Base-by-base conservation (phyloP, 2,888 invertebrate species). In the Archips xylosteana region DNA sequence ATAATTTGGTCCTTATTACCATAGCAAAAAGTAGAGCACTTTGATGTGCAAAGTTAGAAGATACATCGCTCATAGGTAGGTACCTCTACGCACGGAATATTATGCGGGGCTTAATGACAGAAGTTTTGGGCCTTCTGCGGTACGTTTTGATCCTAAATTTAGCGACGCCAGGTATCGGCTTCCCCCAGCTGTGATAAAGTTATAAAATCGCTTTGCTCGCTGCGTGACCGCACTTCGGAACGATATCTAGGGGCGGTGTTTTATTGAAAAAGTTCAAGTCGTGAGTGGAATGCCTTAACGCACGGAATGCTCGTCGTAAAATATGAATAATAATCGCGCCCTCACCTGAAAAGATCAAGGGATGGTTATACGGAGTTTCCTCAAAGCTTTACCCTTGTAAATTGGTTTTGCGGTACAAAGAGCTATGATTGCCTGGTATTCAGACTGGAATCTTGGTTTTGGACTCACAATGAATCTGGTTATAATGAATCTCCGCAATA, bases 251-350 rank as follows among this genome's bases (percentile, higher is more conserved):
- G 82, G 84, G 89, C 59, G 90, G 88, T 89, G 91, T 92, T 94
- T 94, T 93, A 93, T 93, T 94, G 93, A 93, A 94, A 94, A 94
- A 94, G 90, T 93, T 91, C 78, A 83, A 86, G 84, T 86, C 93
- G 93, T 93, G 94, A 92, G 86, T 85, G 77, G 93, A 92, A 88
- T 94, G 81, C 89, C 83, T 85, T 83, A 89, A 83, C 82, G 82
- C 83, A 83, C 81, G 83, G 83, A 82, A 80, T 80, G 68, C 72
- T 60, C 75, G 70, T 79, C 83, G 83, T 89, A 86, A 92, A 93
- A 92, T 92, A 93, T 94, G 92, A 93, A 93, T 93, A 90, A 87
- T 91, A 90, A 81, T 78, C 64, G 69, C 70, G 70, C 70, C 61
- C 61, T 74, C 61, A 74, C 74, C 74, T 74, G 74, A 61, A 74